Evolutionary conservation across 1,140 invertebrate species (phyloP), one percentile per base, ranked within the genome.

Genomic region (Micrasema minimum): DNA sequence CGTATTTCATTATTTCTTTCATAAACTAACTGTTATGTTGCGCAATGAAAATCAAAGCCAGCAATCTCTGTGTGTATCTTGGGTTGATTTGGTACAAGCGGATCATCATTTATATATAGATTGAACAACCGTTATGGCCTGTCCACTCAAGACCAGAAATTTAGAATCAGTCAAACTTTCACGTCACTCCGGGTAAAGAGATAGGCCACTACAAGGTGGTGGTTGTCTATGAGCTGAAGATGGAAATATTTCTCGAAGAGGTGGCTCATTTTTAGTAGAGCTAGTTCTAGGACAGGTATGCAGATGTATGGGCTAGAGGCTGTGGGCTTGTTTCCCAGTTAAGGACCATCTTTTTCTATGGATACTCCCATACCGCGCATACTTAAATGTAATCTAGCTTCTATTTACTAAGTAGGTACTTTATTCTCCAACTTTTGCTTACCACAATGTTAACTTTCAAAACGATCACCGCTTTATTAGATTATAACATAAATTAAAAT

Each of bases 91-190:
- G 45, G 59, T 69, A 69, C 67, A 41, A 10, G 57, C 66, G 67
- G 67, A 69, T 69, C 62, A 69, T 69, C 67, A 57, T 51, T 69
- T 69, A 69, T 72, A 71, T 75, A 75, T 75, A 71, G 69, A 75
- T 72, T 66, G 66, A 75, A 75, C 69, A 71, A 75, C 73, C 73
- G 73, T 75, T 75, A 74, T 64, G 72, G 68, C 67, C 61, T 55
- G 67, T 66, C 62, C 55, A 59, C 71, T 53, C 18, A 2, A 18
- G n/a, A 26, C 43, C 41, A 64, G 41, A 10, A 31, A n/a, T 12
- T 22, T 12, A 12, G 46, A n/a, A 35, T 20, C 41, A 41, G 11
- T 5, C n/a, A 22, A 22, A 41, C 14, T 59, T 38, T 22, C 14
- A 22, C 14, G 12, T 2, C 22, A 53, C 50, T 53, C 23, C 22